Conservation (phyloP, 2,888 invertebrate species). For the Cyaniris semiargus region DNA sequence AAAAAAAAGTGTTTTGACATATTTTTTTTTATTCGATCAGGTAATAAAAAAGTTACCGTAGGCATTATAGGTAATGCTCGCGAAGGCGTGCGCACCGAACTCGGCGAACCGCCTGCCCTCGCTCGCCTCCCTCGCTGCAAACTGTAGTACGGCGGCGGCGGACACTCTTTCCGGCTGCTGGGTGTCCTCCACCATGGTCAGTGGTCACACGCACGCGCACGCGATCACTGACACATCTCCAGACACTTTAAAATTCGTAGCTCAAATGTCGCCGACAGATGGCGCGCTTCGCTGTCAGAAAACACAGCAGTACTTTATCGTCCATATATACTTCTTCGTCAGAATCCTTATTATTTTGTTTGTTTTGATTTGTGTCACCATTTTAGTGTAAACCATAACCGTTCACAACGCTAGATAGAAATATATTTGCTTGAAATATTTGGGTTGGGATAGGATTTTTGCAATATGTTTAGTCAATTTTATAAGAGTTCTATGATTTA, state of each 20-base stretch:
- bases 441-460: slow-evolving; percentile 19
- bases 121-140: slow-evolving; percentile 69
- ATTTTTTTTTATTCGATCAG: not conserved
- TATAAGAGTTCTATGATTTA: not conserved
- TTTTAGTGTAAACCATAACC: slow-evolving; percentile 33
- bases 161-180: slow-evolving; percentile 60
- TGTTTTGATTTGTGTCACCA: slow-evolving; percentile 35
- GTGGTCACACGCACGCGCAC: too few relatives aligned
- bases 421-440: not conserved
- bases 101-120: slow-evolving; percentile 68
- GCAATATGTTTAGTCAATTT: slow-evolving; percentile 36
- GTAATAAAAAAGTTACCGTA: slow-evolving; percentile 55
- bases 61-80: slow-evolving; percentile 68
- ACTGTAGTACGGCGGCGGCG: slow-evolving; percentile 70
- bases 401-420: slow-evolving; percentile 32
- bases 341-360: slow-evolving; percentile 43
- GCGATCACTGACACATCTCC: slow-evolving; percentile 32
- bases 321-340: slow-evolving; percentile 54
- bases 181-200: slow-evolving; percentile 67
- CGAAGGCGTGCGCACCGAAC: slow-evolving; percentile 71
- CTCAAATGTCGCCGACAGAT: slow-evolving; percentile 39
- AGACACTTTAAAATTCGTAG: slow-evolving; percentile 26
- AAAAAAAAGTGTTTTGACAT: not conserved
- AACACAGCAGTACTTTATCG: slow-evolving; percentile 52
- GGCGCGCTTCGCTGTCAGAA: slow-evolving; percentile 53